Conservation (phyloP, 2,888 invertebrate genomes). For the Apodemia zela region DNA sequence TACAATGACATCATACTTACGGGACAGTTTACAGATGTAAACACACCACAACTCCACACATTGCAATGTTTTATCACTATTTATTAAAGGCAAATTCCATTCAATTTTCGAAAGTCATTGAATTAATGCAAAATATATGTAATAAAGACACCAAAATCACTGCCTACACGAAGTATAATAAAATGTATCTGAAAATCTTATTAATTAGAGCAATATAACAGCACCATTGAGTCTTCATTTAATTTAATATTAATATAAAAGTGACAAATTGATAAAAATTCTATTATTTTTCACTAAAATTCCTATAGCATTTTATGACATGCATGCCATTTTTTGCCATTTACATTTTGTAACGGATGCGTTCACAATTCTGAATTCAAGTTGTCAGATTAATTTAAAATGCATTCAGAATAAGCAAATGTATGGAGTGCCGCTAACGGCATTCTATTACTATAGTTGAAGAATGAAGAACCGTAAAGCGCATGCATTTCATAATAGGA, state of each 20-base stretch:
- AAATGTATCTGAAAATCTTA: slow-evolving; percentile 40
- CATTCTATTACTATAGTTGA: no score
- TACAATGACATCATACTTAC: slow-evolving; percentile 79
- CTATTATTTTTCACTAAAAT: slow-evolving; percentile 53
- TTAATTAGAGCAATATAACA: slow-evolving; percentile 42
- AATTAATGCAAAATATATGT: slow-evolving; percentile 42
- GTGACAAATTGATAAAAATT: slow-evolving; percentile 38
- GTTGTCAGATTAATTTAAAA: slow-evolving; percentile 38
- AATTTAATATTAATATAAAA: slow-evolving; percentile 36
- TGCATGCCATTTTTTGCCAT: slow-evolving; percentile 70
- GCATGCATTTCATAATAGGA: no score
- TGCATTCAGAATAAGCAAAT: slow-evolving; percentile 45
- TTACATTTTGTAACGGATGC: slow-evolving; percentile 49
- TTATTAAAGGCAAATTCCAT: slow-evolving; percentile 30
- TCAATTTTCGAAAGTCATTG: slow-evolving; percentile 33
- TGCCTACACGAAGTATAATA: slow-evolving; percentile 63
- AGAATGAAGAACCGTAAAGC: no score
- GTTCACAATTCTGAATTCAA: slow-evolving; percentile 46
- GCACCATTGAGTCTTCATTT: slow-evolving; percentile 35
- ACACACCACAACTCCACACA: slow-evolving; percentile 66
- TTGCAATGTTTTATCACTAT: slow-evolving; percentile 42
- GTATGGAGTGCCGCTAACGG: no score
- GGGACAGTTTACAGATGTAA: slow-evolving; percentile 71
- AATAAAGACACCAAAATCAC: slow-evolving; percentile 44
- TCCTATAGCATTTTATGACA: slow-evolving; percentile 66